phyloP scores from a whole-genome alignment of 2,113 vertebrate species.

The Lampris megalopsis region DNA sequence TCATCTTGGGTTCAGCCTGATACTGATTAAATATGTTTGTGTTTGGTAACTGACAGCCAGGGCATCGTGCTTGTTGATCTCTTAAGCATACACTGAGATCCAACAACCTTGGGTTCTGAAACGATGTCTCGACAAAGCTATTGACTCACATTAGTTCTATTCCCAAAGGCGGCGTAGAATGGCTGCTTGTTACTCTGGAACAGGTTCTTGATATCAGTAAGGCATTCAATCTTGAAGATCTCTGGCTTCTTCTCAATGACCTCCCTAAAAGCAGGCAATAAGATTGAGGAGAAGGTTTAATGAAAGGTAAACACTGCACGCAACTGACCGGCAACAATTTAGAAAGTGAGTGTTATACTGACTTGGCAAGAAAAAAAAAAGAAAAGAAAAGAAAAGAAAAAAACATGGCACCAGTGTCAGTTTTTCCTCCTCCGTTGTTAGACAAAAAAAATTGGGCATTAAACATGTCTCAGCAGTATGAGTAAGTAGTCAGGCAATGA shows the following conservation, averaged over 20 bases:
- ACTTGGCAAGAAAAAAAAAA: not conserved
- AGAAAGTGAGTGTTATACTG: slow-evolving; percentile 4
- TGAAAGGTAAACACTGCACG: slow-evolving; percentile 21
- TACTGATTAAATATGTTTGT: slow-evolving; percentile 52
- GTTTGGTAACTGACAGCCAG: slow-evolving; percentile 49
- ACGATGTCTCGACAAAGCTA: slow-evolving; percentile 62
- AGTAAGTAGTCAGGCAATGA: slow-evolving; percentile 1
- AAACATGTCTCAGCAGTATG: slow-evolving; percentile 14
- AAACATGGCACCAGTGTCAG: no score
- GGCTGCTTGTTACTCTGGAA: slow-evolving; percentile 92
- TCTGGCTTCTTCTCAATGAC: slow-evolving; percentile 99
- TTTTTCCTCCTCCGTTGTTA: not conserved
- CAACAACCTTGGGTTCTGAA: slow-evolving; percentile 19
- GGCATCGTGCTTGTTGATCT: slow-evolving; percentile 22
- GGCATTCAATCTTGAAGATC: slow-evolving; percentile 98
- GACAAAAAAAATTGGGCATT: not conserved
- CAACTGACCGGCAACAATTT: slow-evolving; percentile 1
- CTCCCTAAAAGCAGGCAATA: slow-evolving; percentile 84
- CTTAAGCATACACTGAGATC: slow-evolving; percentile 7
- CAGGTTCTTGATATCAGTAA: slow-evolving; percentile 97
- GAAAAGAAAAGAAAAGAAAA: no score
- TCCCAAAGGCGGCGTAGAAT: slow-evolving; percentile 98
- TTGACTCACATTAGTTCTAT: slow-evolving; percentile 89
- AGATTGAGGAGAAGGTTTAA: slow-evolving; percentile 11
- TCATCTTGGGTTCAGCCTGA: slow-evolving; percentile 59